Conservation (phyloP, 2,113 vertebrate species). For the Chinchilla lanigera region DNA sequence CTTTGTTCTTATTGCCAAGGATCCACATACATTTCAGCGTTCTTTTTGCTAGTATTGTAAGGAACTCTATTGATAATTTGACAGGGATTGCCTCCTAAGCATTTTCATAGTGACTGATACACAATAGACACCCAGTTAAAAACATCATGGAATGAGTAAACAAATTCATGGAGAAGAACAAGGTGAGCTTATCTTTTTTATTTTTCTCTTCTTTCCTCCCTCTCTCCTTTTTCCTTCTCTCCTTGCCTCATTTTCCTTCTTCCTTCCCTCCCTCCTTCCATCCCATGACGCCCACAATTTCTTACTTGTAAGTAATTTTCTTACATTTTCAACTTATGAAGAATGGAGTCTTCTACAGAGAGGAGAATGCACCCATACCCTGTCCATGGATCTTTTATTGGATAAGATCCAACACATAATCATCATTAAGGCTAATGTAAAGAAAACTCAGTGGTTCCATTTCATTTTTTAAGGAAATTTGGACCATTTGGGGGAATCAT, state of each 20-base stretch:
- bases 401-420: neutral
- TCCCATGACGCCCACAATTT: neutral
- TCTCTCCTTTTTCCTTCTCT: no score
- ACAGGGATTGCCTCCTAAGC: neutral
- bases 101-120: neutral
- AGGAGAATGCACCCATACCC: neutral
- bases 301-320: neutral
- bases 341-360: neutral
- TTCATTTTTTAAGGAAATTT: conserved; percentile 34
- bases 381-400: neutral
- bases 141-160: neutral
- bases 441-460: conserved; percentile 13
- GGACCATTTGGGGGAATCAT: conserved; percentile 33
- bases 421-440: conserved; percentile 49
- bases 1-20: neutral
- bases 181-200: neutral
- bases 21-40: neutral
- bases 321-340: neutral
- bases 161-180: neutral
- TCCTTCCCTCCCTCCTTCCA: neutral
- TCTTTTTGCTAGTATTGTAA: neutral
- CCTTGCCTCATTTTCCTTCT: neutral
- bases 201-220: neutral
- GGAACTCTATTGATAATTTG: neutral
- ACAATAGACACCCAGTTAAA: neutral